These are phyloP conservation scores for Crotalus helleri DNA, from an alignment of 2,113 vertebrate species.

Conservation along the genomic window DNA sequence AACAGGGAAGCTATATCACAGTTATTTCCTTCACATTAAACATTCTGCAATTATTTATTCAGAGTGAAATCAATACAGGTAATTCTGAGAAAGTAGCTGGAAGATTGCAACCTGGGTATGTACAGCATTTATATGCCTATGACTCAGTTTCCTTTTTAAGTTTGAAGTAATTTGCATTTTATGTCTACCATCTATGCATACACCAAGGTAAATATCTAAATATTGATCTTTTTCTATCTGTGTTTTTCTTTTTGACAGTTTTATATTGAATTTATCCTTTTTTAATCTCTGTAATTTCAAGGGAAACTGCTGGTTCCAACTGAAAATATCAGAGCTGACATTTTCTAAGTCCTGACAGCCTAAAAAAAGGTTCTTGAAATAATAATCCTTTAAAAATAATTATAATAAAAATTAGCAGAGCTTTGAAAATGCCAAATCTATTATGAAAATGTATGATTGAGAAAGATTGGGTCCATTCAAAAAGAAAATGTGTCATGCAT, in stretches of 20 bases:
- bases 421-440: not conserved
- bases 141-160: not conserved
- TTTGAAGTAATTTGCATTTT: conserved; percentile 22
- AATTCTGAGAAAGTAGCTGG: conserved; percentile 23
- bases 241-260: conserved; percentile 5
- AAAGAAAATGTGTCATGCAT: not conserved
- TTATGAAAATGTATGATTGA: not conserved
- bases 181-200: not conserved
- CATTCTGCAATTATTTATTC: conserved; percentile 18
- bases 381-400: not conserved
- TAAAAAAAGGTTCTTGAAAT: not conserved
- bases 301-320: not conserved
- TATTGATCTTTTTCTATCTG: not conserved
- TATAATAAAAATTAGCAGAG: not conserved
- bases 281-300: not conserved
- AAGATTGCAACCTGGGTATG: conserved; percentile 3
- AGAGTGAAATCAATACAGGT: conserved; percentile 21
- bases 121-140: not conserved
- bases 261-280: conserved; percentile 12
- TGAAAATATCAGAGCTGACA: not conserved
- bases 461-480: not conserved
- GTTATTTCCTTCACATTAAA: not conserved
- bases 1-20: not conserved
- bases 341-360: not conserved
- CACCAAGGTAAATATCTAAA: conserved; percentile 1